phyloP scores from a whole-genome alignment of 2,797 vertebrate species.

The Carduelis carduelis region DNA sequence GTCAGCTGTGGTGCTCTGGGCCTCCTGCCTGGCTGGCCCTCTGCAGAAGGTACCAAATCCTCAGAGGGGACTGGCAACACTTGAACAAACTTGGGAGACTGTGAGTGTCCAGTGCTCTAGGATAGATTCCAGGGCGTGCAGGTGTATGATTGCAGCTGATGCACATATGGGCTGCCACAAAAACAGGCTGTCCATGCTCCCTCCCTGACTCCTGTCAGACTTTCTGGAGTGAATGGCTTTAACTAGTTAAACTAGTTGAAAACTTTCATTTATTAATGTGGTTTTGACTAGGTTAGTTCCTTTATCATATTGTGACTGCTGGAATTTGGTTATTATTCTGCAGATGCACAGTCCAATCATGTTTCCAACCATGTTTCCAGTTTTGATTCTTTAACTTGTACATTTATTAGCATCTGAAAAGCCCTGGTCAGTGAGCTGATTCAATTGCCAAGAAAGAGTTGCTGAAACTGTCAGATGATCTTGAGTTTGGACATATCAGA shows the following conservation, averaged over 20 bases:
- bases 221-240: not conserved
- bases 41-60: not conserved
- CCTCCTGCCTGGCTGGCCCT: not conserved
- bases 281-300: not conserved
- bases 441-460: not conserved
- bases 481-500: not conserved
- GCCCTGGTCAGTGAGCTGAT: not conserved
- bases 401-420: not conserved
- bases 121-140: not conserved
- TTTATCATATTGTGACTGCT: not conserved
- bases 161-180: not conserved
- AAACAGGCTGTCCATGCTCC: not conserved
- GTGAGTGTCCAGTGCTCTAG: not conserved
- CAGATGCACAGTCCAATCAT: not conserved
- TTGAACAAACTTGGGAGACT: not conserved
- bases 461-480: not conserved
- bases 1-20: accelerated
- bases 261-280: not conserved
- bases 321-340: not conserved
- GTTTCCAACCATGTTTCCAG: not conserved
- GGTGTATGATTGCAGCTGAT: not conserved
- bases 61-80: not conserved
- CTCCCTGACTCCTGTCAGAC: not conserved
- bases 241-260: not conserved
- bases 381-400: not conserved